A percentile compares a stretch with the other conserved stretches of the same genome.
Conservation (phyloP, 2,888 invertebrate genomes). For the Chromoteleia sp. region DNA sequence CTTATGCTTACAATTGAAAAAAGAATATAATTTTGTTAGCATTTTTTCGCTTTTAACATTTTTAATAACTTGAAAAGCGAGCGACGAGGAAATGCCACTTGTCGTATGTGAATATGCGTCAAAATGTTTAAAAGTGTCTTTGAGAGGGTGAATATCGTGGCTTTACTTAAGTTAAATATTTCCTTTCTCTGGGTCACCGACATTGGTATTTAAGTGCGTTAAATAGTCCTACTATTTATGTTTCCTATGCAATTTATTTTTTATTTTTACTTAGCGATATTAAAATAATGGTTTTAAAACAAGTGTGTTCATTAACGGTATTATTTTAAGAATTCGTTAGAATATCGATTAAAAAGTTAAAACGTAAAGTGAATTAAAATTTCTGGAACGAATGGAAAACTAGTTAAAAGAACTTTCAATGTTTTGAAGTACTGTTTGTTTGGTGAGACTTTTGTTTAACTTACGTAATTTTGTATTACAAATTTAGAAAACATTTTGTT, state of each 20-base stretch:
- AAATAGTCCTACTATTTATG: neutral
- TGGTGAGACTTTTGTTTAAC: too few relatives aligned
- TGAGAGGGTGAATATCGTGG: neutral
- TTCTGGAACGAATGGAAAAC: too few relatives aligned
- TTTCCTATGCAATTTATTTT: neutral
- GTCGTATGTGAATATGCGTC: slow-evolving; percentile 22
- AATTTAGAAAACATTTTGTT: too few relatives aligned
- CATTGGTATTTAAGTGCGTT: neutral
- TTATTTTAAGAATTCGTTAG: too few relatives aligned
- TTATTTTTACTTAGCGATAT: too few relatives aligned
- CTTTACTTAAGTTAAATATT: slow-evolving; percentile 6
- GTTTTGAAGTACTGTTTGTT: too few relatives aligned
- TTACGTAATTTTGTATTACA: too few relatives aligned
- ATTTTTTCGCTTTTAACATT: neutral
- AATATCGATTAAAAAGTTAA: too few relatives aligned
- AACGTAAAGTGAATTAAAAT: too few relatives aligned
- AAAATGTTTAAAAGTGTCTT: slow-evolving; percentile 7
- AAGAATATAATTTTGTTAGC: neutral
- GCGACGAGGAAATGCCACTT: slow-evolving; percentile 7
- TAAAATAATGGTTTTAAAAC: too few relatives aligned
- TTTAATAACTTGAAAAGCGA: neutral
- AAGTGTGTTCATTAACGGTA: too few relatives aligned
- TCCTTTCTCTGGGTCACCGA: slow-evolving; percentile 5
- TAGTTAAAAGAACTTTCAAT: too few relatives aligned
- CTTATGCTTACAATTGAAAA: neutral